Conservation (phyloP, 2,888 invertebrate species). For the Abrostola tripartita region DNA sequence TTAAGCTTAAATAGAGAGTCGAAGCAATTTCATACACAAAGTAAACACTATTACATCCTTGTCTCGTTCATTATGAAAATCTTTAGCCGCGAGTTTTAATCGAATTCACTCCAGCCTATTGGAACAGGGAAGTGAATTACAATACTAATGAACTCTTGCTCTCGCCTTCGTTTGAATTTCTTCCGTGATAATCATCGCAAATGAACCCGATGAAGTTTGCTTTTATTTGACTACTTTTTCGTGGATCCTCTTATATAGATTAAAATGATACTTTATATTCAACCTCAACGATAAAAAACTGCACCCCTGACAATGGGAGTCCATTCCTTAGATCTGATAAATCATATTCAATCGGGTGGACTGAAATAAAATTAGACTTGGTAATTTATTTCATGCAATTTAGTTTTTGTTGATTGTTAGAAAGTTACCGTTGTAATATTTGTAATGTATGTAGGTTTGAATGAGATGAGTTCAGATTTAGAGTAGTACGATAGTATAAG, state of each 20-base stretch:
- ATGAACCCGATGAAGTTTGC: slow-evolving; percentile 52
- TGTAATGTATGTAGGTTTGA: slow-evolving; percentile 9
- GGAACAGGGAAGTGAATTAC: slow-evolving; percentile 70
- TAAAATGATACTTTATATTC: slow-evolving; percentile 38
- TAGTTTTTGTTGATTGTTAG: slow-evolving; percentile 15
- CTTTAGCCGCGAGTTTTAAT: slow-evolving; percentile 67
- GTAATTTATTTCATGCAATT: slow-evolving; percentile 41
- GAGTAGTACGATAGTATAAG: too few species aligned
- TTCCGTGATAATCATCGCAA: slow-evolving; percentile 65
- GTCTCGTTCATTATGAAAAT: slow-evolving; percentile 61
- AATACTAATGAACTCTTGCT: slow-evolving; percentile 73
- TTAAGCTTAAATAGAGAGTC: too few species aligned
- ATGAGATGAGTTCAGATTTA: slow-evolving; percentile 14
- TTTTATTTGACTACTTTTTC: slow-evolving; percentile 31
- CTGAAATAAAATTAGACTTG: slow-evolving; percentile 48
- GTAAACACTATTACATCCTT: slow-evolving; percentile 10
- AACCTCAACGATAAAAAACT: slow-evolving; percentile 40
- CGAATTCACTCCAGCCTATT: slow-evolving; percentile 68
- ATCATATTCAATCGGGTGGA: slow-evolving; percentile 54
- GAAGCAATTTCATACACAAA: slow-evolving; percentile 15
- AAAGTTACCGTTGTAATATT: not conserved
- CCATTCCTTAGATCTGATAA: slow-evolving; percentile 49
- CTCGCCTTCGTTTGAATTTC: slow-evolving; percentile 62
- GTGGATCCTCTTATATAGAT: slow-evolving; percentile 6
- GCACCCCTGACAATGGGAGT: slow-evolving; percentile 44